Percentiles rank a stretch among this genome's conserved stretches.
Conservation (phyloP, 2,888 invertebrate species). For the Lasioglossum villosulum region DNA sequence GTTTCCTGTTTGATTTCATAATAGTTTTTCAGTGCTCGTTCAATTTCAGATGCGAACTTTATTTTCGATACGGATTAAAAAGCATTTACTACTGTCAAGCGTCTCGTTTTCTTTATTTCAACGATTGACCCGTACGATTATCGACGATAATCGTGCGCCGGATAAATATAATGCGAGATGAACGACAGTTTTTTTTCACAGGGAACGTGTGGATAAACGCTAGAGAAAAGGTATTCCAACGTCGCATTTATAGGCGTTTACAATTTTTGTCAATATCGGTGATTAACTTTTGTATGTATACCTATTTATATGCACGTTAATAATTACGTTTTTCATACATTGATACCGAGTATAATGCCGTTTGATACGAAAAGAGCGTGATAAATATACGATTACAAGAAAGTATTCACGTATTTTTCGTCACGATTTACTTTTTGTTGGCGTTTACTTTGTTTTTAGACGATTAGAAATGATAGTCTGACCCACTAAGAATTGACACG, state of each 20-base stretch:
- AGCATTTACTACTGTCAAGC: conserved; percentile 39
- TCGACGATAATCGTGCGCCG: neutral
- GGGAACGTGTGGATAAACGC: conserved; percentile 3
- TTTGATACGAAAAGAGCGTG: neutral
- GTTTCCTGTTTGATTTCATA: conserved; percentile 33
- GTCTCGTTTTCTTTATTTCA: neutral
- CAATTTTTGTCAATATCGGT: conserved; percentile 9
- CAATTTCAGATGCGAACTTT: conserved; percentile 33
- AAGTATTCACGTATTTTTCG: neutral
- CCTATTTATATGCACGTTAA: conserved; percentile 10
- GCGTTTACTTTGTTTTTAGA: neutral
- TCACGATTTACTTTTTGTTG: neutral
- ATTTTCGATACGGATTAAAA: conserved; percentile 52
- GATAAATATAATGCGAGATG: neutral
- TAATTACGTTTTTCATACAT: conserved; percentile 13
- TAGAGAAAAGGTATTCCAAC: neutral
- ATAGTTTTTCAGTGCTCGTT: conserved; percentile 4
- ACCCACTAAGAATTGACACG: neutral
- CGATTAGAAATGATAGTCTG: neutral
- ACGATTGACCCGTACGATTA: neutral
- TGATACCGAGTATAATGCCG: neutral
- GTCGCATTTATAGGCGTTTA: neutral
- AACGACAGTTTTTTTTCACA: conserved; percentile 5
- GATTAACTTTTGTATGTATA: conserved; percentile 13
- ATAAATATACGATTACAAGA: neutral